A percentile compares a stretch with the other conserved stretches of the same genome.
Conservation (phyloP, 2,888 invertebrate species). For the Aphelenchoides bicaudatus region DNA sequence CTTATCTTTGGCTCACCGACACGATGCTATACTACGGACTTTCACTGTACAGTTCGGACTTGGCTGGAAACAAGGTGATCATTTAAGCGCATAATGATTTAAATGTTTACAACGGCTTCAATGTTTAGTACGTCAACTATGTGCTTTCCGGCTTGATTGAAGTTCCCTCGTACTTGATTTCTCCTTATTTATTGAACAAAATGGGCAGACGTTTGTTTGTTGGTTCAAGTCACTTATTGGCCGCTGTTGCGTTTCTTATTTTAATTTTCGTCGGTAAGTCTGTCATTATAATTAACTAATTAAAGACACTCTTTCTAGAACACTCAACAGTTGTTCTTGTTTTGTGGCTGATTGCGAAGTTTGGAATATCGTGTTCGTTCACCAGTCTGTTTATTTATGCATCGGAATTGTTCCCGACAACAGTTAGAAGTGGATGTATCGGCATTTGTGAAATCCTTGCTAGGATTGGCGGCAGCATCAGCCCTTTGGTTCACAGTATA, state of each 20-base stretch:
- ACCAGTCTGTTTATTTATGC: conserved; percentile 52
- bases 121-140: conserved; percentile 48
- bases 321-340: conserved; percentile 24
- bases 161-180: conserved; percentile 46
- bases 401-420: conserved; percentile 47
- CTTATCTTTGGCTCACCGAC: conserved; percentile 19
- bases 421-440: conserved; percentile 35
- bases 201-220: conserved; percentile 30
- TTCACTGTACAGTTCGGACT: conserved; percentile 45
- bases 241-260: conserved; percentile 1
- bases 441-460: conserved; percentile 41
- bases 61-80: conserved; percentile 50
- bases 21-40: conserved; percentile 50
- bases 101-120: no score
- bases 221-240: conserved; percentile 21
- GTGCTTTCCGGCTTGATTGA: conserved; percentile 46
- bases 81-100: no score
- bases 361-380: conserved; percentile 44
- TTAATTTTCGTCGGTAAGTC: neutral
- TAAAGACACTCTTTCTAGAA: neutral
- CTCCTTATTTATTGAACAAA: conserved; percentile 43
- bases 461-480: conserved; percentile 1
- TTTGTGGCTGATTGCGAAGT: conserved; percentile 51
- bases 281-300: neutral
- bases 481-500: conserved; percentile 9